Evolutionary conservation across 2,888 invertebrate genomes (phyloP).

Genomic region (Palloptera scutellata): DNA sequence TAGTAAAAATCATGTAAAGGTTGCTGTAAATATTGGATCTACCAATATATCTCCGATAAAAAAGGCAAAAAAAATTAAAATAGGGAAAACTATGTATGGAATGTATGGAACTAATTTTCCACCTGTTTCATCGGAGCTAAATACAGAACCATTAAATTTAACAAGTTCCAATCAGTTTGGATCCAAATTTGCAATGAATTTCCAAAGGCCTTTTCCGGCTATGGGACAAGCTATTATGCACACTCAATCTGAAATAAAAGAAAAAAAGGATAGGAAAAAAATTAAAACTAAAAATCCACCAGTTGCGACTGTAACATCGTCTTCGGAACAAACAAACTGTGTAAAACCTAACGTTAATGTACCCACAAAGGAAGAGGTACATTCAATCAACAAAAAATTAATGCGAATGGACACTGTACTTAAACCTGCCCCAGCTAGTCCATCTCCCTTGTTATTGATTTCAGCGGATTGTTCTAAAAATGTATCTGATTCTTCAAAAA

Average conservation of each 20-base stretch:
- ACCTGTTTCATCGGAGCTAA: not conserved
- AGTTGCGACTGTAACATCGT: not conserved
- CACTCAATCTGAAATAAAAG: conserved; percentile 41
- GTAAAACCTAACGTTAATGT: conserved; percentile 18
- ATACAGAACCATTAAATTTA: conserved; percentile 40
- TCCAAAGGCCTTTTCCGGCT: not conserved
- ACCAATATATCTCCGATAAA: conserved; percentile 27
- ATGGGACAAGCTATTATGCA: not conserved
- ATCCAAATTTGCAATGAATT: no score
- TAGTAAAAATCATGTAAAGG: conserved; percentile 52
- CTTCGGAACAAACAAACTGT: conserved; percentile 5
- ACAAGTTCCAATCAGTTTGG: conserved; percentile 28
- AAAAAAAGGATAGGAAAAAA: conserved; percentile 54
- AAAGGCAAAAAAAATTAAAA: conserved; percentile 44
- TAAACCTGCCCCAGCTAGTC: conserved; percentile 49
- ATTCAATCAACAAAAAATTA: conserved; percentile 61
- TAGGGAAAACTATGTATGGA: conserved; percentile 28
- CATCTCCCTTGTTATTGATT: conserved; percentile 33
- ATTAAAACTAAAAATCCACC: conserved; percentile 38
- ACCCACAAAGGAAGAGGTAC: conserved; percentile 48
- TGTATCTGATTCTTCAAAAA: conserved; percentile 20
- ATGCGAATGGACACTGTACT: conserved; percentile 62
- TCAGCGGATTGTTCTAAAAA: not conserved
- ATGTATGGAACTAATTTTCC: not conserved
- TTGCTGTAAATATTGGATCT: not conserved